Evolutionary conservation across 2,888 invertebrate species (phyloP).

Genomic region (Drosophila birchii): DNA sequence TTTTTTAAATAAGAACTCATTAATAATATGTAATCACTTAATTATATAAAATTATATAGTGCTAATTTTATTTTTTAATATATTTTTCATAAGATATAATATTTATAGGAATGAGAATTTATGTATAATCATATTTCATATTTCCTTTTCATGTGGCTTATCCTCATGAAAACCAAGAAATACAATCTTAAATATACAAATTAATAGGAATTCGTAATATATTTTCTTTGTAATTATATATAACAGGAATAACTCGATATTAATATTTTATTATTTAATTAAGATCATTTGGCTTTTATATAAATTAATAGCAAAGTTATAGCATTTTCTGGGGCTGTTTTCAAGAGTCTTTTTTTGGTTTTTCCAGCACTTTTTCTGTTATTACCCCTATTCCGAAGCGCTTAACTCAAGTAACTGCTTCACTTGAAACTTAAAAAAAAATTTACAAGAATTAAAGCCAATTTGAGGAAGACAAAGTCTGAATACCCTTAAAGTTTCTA

Average conservation of each 20-base stretch:
- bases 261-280: background rate
- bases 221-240: background rate
- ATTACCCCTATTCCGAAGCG: conserved; percentile 8
- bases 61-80: no score
- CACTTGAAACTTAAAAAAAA: conserved; percentile 9
- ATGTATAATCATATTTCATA: no score
- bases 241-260: background rate
- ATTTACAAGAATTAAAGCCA: background rate
- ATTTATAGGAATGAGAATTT: no score
- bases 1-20: background rate
- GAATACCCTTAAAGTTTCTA: background rate
- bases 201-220: no score
- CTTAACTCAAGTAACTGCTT: conserved; percentile 7
- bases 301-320: background rate
- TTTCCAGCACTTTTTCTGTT: conserved; percentile 2
- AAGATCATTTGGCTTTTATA: background rate
- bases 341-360: background rate
- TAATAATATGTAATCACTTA: background rate
- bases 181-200: no score
- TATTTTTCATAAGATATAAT: no score
- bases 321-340: background rate
- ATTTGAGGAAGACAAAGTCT: background rate
- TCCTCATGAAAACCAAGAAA: no score
- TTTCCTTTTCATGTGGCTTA: no score
- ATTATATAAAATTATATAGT: no score